Evolutionary conservation across 1,140 invertebrate genomes (phyloP).

Genomic region (Caenorhabditis latens): DNA sequence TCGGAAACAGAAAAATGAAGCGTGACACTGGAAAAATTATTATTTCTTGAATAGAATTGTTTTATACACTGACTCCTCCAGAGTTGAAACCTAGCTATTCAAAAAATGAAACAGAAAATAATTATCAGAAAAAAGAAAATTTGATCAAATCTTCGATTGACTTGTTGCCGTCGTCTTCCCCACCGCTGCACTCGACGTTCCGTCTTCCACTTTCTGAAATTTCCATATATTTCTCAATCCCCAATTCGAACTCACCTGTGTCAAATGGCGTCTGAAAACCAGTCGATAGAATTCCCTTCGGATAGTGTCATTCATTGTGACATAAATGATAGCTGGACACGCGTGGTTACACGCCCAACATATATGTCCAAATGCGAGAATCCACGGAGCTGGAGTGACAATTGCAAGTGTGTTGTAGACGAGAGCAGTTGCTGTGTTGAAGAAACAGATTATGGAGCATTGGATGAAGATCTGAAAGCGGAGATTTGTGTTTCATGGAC

Average conservation of each 20-base stretch:
- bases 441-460: conserved; percentile 57
- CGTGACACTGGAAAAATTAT: no score
- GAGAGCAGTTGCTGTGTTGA: conserved; percentile 55
- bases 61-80: no score
- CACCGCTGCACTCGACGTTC: background rate
- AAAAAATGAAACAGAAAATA: background rate
- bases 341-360: conserved; percentile 58
- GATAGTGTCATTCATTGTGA: conserved; percentile 38
- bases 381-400: conserved; percentile 34
- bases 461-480: conserved; percentile 56
- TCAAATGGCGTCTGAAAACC: background rate
- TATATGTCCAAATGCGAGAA: conserved; percentile 54
- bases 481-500: no score
- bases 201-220: conserved; percentile 33
- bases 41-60: no score
- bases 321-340: conserved; percentile 57
- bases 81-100: no score
- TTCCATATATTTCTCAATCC: background rate
- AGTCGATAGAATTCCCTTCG: conserved; percentile 22
- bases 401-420: conserved; percentile 57
- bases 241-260: background rate
- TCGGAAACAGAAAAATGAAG: no score
- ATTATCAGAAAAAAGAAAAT: background rate
- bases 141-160: background rate
- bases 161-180: background rate